Evolutionary conservation across 92 coral and sea anemone genomes (phyloP), one percentile per base, ranked within the genome.

Genomic region (Parazoanthus swiftii): DNA sequence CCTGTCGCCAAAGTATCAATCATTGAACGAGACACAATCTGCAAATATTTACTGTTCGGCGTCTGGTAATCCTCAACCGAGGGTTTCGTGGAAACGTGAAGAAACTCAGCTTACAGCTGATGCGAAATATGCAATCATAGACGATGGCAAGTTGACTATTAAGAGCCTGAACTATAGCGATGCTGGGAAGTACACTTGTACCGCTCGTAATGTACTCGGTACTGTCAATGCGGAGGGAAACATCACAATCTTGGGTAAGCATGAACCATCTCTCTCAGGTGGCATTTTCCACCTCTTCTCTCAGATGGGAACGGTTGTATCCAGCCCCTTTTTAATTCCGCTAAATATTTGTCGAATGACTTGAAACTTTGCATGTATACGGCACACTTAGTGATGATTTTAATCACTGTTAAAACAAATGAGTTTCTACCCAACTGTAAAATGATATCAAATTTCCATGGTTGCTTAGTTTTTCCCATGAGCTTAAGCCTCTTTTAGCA

Each of bases 61-160:
- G n/a, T 38, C 90, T 4, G 90, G 90, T n/a, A 88, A 88, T 42
- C 90, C 90, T 7, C 66, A 79, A 79, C 90, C 90, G 10, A 80
- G 6, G 46, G 3, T 88, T 74, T 65, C 77, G 46, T 88, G 90
- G 90, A 68, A 67, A 37, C 90, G 63, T 5, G 68, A 43, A 58
- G 85, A 42, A 6, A 29, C 70, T 76, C 1, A 38, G 50, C 20
- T 88, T 0, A 36, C 85, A 1, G 46, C 2, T 1, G 43, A 76
- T 20, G 38, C 85, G 46, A 79, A 68, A 26, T 48, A 78, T 29
- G 82, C 42, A 39, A 88, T 51, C n/a, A 39, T 15, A 0, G 59
- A 85, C 50, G 70, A 66, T 35, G 90, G 90, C 35, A 66, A 56
- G 78, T 71, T 68, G 58, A 18, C 42, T 18, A 25, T 88, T 9